A percentile compares a stretch with the other conserved stretches of the same genome.
phyloP scores from a whole-genome alignment of 23 tunicate genomes.

The Trididemnum clinides region DNA sequence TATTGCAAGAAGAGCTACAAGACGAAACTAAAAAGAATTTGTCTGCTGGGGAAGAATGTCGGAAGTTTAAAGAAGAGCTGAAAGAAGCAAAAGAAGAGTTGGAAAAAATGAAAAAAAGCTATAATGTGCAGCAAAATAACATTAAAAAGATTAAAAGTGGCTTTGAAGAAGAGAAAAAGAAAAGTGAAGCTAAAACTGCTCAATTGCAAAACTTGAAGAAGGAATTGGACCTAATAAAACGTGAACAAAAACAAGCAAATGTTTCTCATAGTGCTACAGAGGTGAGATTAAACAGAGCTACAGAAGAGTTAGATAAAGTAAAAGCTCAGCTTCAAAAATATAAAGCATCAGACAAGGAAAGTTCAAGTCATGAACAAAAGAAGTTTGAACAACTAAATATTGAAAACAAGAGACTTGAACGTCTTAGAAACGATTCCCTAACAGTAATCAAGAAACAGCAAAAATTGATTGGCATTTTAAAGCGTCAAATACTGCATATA shows the following conservation, averaged over 20 bases:
- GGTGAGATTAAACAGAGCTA: constrained; percentile 78
- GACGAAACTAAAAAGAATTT: not conserved
- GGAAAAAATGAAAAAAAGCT: constrained; percentile 51
- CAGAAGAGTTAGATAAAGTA: constrained; percentile 69
- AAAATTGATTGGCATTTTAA: constrained; percentile 73
- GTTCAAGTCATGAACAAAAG: constrained; percentile 22
- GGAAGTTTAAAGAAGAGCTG: constrained; percentile 12
- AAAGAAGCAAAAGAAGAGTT: constrained; percentile 62
- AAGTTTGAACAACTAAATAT: constrained; percentile 51
- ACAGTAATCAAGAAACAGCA: constrained; percentile 89
- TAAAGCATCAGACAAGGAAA: constrained; percentile 46
- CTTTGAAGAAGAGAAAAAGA: constrained; percentile 68
- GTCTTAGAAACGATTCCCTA: constrained; percentile 54
- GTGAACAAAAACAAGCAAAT: constrained; percentile 66
- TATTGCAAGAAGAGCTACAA: constrained; percentile 74
- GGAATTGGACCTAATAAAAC: constrained; percentile 66
- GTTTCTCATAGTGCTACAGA: constrained; percentile 77
- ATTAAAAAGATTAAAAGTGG: constrained; percentile 65
- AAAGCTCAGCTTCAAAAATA: constrained; percentile 68
- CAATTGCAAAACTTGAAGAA: constrained; percentile 64
- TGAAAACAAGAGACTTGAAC: constrained; percentile 68
- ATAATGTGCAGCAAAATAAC: constrained; percentile 42
- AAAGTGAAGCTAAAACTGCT: constrained; percentile 33
- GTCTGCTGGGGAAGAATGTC: constrained; percentile 12
- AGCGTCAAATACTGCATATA: constrained; percentile 78